Base-by-base conservation (phyloP, 2,888 invertebrate genomes). In the Macrophya annulata region DNA sequence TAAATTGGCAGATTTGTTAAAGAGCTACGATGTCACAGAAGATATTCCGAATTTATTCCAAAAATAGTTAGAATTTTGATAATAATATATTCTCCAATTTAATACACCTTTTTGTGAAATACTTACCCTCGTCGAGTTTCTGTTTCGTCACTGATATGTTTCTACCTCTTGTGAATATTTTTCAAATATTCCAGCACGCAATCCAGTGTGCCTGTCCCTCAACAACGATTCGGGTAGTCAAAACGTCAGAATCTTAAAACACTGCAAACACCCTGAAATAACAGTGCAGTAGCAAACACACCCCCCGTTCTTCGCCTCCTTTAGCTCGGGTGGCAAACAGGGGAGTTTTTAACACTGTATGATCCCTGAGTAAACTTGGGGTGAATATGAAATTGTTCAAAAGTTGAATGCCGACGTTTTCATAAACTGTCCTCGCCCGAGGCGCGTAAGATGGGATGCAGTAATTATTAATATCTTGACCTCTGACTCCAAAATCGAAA, bases 231-330 rank as follows among this genome's bases (percentile, higher is more conserved):
- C 89, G 88, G 89, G 89, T 90, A 93, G 93, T 93, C 93, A 91
- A 92, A 93, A 93, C 91, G 93, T 93, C 93, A 93, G 92, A 93
- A 93, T 93, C 92, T 93, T 92, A 92, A 93, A 92, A 93, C 90
- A 92, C 91, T 90, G 90, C 93, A 93, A 93, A 93, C 93, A 93
- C 91, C 91, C 91, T 89, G 91, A 91, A 92, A 92, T 93, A 93
- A 93, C 93, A 92, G 92, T 92, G 92, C 91, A 86, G 89, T 87
- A 91, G 90, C 89, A 91, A 83, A 83, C 83, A 83, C 45, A 83
- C 31, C 83, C 83, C 88, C 88, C 89, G 89, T 88, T 90, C 87
- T 88, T 90, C 90, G 71, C 51, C 83, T 83, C 51, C 83, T 83
- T 83, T 83, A 37, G 68, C 65, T 83, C 83, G 83, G 83, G 83